Evolutionary conservation across 2,113 vertebrate genomes (phyloP), one percentile per base, ranked within the genome.

Genomic region (Hipposideros armiger): DNA sequence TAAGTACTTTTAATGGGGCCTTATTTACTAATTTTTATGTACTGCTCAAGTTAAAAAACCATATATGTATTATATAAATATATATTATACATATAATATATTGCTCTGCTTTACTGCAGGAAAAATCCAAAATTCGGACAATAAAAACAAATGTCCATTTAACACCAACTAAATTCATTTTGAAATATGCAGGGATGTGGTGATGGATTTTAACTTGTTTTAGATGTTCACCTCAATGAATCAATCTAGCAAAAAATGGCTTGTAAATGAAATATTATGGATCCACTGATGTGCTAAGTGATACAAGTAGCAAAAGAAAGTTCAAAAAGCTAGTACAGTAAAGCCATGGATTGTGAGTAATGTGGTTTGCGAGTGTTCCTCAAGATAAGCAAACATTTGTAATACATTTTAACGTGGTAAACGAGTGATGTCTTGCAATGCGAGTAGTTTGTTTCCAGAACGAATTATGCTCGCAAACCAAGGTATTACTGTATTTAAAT

Each of bases 21-120:
- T 99, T 98, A 99, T 99, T 99, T 99, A 99, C 98, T 98, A 98
- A 98, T 98, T 98, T 99, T 98, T 98, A 98, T 98, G 97, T 98
- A 98, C 98, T 98, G 97, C 96, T 98, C 98, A 98, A 98, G 98
- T 97, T 97, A 98, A 98, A 98, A 98, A 94, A 97, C 97, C 91
- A 97, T 96, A 98, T 91, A 98, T 98, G 98, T 98, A 98, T 96
- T 98, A 98, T 97, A 54, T 54, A 40, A 73, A 22, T 9, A 72
- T 72, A 72, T 72, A 72, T 26, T 30, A 73, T 73, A 45, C 28
- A 36, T 24, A 78, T 36, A 19, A 36, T 24, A 78, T 36, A 19
- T 60, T 98, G 98, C 97, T 97, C 87, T 95, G 94, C 96, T 98
- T 98, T 98, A 98, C 96, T 94, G 89, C 96, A 98, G 91, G 78